Evolutionary conservation across 2,113 vertebrate species (phyloP).

Genomic region (Lamprologus tigripictilis): DNA sequence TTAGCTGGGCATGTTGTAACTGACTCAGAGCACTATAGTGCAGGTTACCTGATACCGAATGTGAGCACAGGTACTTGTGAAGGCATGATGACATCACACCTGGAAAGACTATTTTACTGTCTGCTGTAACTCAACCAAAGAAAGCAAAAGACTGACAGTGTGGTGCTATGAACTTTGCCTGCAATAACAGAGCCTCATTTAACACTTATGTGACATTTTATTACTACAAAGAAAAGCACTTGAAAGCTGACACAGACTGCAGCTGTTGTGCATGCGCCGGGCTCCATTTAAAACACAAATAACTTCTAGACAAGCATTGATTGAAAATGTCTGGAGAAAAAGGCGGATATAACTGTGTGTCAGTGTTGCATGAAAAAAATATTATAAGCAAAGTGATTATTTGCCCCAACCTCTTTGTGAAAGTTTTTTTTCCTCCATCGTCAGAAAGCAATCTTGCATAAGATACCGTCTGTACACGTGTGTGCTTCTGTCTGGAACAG

Average conservation of each 20-base stretch:
- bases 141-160: neutral
- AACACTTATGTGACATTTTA: neutral
- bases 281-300: neutral
- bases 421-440: neutral
- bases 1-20: neutral
- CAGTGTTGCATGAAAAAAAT: neutral
- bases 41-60: neutral
- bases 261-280: neutral
- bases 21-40: neutral
- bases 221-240: neutral
- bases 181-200: neutral
- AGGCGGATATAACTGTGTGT: neutral
- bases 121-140: neutral
- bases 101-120: neutral
- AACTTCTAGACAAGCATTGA: neutral
- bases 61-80: neutral
- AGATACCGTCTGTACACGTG: neutral
- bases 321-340: neutral
- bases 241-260: neutral
- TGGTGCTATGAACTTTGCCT: neutral
- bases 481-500: slow-evolving; percentile 47
- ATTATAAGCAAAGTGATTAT: neutral
- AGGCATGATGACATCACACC: neutral
- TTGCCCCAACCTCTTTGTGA: neutral
- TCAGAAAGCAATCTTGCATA: neutral